Conservation (phyloP, 2,888 invertebrate genomes). For the Zeuzera pyrina region DNA sequence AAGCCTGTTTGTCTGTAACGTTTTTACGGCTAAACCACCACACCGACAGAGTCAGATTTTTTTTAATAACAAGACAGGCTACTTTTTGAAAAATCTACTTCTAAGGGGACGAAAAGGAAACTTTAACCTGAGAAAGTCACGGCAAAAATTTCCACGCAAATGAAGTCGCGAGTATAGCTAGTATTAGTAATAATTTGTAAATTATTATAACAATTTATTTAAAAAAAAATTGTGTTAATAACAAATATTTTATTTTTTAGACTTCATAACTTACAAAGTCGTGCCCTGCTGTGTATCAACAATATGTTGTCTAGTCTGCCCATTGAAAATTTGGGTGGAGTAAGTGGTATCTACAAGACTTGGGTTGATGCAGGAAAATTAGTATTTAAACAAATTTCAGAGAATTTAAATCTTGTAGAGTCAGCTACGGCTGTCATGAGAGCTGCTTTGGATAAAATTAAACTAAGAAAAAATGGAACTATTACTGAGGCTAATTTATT, state of each 20-base stretch:
- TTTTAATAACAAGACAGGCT: no score
- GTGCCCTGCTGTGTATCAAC: conserved; percentile 79
- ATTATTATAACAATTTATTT: background rate
- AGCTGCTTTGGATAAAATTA: conserved; percentile 80
- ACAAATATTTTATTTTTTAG: conserved; percentile 34
- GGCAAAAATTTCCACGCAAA: no score
- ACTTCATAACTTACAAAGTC: conserved; percentile 71
- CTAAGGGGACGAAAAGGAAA: no score
- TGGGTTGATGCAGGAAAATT: conserved; percentile 79
- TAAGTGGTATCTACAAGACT: conserved; percentile 73
- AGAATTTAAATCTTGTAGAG: conserved; percentile 73
- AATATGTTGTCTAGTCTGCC: conserved; percentile 77
- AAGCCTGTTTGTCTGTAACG: no score
- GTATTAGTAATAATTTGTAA: background rate
- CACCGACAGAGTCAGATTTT: no score
- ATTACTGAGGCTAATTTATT: conserved; percentile 53
- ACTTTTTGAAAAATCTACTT: no score
- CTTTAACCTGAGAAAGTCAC: no score
- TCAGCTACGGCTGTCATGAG: conserved; percentile 83
- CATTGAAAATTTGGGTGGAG: conserved; percentile 76
- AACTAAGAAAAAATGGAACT: conserved; percentile 46
- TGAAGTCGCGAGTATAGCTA: no score
- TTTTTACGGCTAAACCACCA: no score
- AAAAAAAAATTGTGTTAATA: background rate
- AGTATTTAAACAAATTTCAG: conserved; percentile 69